These are phyloP conservation scores for Struthidea cinerea DNA, from an alignment of 2,113 vertebrate species.

Conservation along the genomic window DNA sequence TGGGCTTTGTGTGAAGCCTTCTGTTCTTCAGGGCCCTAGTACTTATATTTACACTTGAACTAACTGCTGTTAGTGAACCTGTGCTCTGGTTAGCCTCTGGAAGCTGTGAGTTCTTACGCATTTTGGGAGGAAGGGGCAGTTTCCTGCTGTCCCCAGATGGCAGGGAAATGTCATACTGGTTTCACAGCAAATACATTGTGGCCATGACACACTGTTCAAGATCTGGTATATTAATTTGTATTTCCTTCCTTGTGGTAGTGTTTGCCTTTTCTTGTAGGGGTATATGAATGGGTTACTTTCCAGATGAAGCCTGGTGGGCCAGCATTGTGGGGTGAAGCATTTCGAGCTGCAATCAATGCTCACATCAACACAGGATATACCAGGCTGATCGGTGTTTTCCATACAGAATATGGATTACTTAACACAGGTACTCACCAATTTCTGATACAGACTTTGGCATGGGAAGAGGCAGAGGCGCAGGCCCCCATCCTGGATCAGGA, in stretches of 20 bases:
- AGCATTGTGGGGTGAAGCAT: conserved; percentile 81
- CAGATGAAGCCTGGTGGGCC: conserved; percentile 90
- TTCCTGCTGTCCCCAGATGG: not conserved
- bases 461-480: not conserved
- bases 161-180: not conserved
- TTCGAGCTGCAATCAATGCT: conserved; percentile 74
- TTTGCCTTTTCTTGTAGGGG: conserved; percentile 71
- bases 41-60: not conserved
- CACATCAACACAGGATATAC: conserved; percentile 81
- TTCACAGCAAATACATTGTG: rapidly evolving
- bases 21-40: not conserved
- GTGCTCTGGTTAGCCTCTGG: not conserved
- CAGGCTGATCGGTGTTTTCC: conserved; percentile 83
- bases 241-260: not conserved
- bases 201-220: not conserved
- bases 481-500: not conserved
- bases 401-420: conserved; percentile 82
- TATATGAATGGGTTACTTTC: conserved; percentile 85
- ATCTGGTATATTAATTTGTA: not conserved
- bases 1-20: not conserved
- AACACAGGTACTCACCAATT: conserved; percentile 77
- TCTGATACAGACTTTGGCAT: not conserved
- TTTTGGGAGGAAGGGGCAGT: not conserved
- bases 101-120: not conserved
- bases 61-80: not conserved